A percentile compares a stretch with the other conserved stretches of the same genome.
Evolutionary conservation across 2,888 invertebrate species (phyloP).

Genomic region (Chelonus formosanus): DNA sequence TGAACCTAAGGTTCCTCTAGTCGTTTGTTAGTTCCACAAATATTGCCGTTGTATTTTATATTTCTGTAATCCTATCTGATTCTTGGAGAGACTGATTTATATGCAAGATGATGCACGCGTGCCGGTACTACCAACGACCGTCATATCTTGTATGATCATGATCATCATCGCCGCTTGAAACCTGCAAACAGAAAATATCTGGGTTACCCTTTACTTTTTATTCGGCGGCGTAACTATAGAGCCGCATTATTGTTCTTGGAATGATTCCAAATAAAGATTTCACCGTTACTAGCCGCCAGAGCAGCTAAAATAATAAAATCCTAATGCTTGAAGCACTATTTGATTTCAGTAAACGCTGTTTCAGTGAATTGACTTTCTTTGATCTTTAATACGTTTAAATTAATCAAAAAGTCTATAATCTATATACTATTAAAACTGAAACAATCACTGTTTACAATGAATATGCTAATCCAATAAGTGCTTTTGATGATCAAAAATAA

Average conservation of each 20-base stretch:
- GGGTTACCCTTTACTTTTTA: conserved; percentile 63
- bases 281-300: conserved; percentile 48
- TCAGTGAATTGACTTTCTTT: neutral
- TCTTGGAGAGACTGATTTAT: conserved; percentile 61
- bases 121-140: conserved; percentile 62
- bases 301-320: conserved; percentile 47
- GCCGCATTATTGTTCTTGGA: conserved; percentile 65
- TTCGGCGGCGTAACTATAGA: conserved; percentile 49
- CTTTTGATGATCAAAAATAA: too few species aligned
- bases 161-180: conserved; percentile 38
- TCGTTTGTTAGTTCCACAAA: conserved; percentile 43
- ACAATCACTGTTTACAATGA: too few species aligned
- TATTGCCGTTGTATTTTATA: conserved; percentile 61
- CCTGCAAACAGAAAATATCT: conserved; percentile 64
- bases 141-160: conserved; percentile 58
- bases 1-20: conserved; percentile 31
- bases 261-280: conserved; percentile 66
- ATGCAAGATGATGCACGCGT: conserved; percentile 64
- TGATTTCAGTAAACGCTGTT: conserved; percentile 23
- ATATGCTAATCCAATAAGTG: too few species aligned
- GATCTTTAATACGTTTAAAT: too few species aligned
- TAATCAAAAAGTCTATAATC: too few species aligned
- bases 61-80: conserved; percentile 64
- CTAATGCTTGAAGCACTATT: conserved; percentile 48
- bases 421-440: too few species aligned